Base-by-base conservation (phyloP, 2,888 invertebrate genomes). In the Eristalis intricaria region DNA sequence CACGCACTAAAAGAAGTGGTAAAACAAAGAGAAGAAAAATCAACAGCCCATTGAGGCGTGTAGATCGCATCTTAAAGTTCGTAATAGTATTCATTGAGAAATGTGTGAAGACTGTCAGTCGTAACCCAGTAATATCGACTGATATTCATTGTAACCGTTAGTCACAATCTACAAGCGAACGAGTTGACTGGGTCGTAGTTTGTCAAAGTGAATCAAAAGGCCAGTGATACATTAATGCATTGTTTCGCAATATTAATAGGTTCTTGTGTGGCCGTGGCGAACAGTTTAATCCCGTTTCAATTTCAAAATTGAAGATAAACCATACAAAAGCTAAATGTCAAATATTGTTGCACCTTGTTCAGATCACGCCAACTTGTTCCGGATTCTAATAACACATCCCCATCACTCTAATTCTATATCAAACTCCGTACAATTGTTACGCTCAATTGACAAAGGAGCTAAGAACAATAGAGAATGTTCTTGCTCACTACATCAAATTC, bases 401-500 rank as follows among this genome's bases (percentile, higher is more conserved):
- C 15, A 43, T 43, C 7, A 15, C 5, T 19, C n/a, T 43, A 8
- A n/a, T 43, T 43, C 1, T 15, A 7, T 15, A 43, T 4, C 43
- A 43, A 43, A 19, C 43, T 43, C 43, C 4, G 15, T 43, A 2
- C 15, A 43, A n/a, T 15, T 43, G 15, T 43, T 15, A 10, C 8
- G 32, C 15, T n/a, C 43, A 15, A 43, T n/a, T n/a, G 5, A 43
- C 15, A 43, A 43, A n/a, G 43, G 7, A 15, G n/a, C 5, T 43
- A 15, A 43, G n/a, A 15, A 43, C 43, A 43, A 43, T 63, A 82
- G 80, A 50, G 83, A 78, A 65, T 90, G 90, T 56, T 88, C 89
- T 13, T 90, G 90, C 79, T 88, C 89, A 15, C 60, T 90, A 15
- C 90, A 90, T 86, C 88, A 89, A 32, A 89, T 90, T 77, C 86